phyloP scores from a whole-genome alignment of 1,140 invertebrate genomes.

The Drosophila athabasca region DNA sequence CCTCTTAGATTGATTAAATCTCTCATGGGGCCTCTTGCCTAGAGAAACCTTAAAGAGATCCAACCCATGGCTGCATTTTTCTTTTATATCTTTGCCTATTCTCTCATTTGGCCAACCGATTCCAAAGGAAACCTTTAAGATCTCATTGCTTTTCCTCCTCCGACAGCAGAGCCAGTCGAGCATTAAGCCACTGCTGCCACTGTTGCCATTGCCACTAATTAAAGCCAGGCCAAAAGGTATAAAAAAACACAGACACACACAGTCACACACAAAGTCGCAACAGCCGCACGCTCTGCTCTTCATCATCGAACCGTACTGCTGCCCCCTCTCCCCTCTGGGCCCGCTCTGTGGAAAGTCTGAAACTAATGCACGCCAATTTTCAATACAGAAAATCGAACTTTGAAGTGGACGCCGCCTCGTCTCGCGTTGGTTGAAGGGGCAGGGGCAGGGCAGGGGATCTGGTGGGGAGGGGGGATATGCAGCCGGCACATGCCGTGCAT shows the following conservation, averaged over 20 bases:
- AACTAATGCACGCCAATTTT: slow-evolving; percentile 75
- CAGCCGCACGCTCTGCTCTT: neutral
- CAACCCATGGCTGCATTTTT: too few species aligned
- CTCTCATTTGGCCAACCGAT: too few species aligned
- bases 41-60: too few species aligned
- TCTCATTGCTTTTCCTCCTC: too few species aligned
- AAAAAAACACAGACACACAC: slow-evolving; percentile 1
- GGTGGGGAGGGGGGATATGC: slow-evolving; percentile 19
- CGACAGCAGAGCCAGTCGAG: neutral
- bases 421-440: slow-evolving; percentile 11
- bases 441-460: neutral
- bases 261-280: slow-evolving; percentile 7
- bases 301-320: neutral
- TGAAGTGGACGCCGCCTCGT: slow-evolving; percentile 61
- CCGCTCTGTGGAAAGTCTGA: slow-evolving; percentile 29
- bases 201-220: slow-evolving; percentile 30
- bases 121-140: neutral
- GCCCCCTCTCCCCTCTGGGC: neutral
- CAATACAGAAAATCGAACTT: slow-evolving; percentile 78
- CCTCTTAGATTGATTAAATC: too few species aligned
- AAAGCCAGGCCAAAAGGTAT: slow-evolving; percentile 30
- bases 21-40: too few species aligned
- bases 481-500: slow-evolving; percentile 61
- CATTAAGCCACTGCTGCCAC: neutral
- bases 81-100: too few species aligned